Base-by-base conservation (phyloP, 1,140 invertebrate species). In the Sinonovacula constricta region DNA sequence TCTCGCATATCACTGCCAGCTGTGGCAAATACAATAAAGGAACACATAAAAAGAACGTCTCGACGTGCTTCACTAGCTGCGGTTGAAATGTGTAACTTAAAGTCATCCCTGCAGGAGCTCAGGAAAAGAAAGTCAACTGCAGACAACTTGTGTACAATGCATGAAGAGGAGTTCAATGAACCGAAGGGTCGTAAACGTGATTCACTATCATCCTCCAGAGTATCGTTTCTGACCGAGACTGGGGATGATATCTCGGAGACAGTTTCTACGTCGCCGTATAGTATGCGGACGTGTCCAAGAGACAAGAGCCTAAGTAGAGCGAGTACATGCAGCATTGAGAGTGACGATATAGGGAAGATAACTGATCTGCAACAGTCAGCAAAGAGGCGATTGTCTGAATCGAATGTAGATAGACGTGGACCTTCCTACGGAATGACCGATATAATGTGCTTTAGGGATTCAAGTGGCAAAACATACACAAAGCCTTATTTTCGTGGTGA, bases 71-170 rank as follows among this genome's bases (percentile, higher is more conserved):
- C 72, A 0, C 63, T 76, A 7, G 72, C 72, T 59, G 62, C 72
- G 5, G n/a, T 53, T 18, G 72, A 76, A 31, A 49, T 65, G 10
- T 65, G 39, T 59, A 54, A 53, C 39, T 28, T 60, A 18, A 65
- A 57, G 26, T 26, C 34, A 34, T 66, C 72, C 0, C 66, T 57
- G 33, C 62, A 63, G 0, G 72, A 76, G 3, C 14, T 76, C 14
- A 36, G 62, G 12, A 26, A 60, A 30, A 76, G 67, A 30, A 28
- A 54, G 15, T 24, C 30, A 1, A 56, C 18, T 15, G 66, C 72
- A 12, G 62, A 62, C 10, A 63, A 76, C 45, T 45, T 76, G 26
- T 66, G 72, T 54, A 76, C 72, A 30, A 76, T 76, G 72, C 62
- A 67, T 7, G 72, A 76, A 49, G 72, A 76, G 28, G 72, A 75